phyloP scores from a whole-genome alignment of 2,888 invertebrate genomes.

The Pterostichus madidus region DNA sequence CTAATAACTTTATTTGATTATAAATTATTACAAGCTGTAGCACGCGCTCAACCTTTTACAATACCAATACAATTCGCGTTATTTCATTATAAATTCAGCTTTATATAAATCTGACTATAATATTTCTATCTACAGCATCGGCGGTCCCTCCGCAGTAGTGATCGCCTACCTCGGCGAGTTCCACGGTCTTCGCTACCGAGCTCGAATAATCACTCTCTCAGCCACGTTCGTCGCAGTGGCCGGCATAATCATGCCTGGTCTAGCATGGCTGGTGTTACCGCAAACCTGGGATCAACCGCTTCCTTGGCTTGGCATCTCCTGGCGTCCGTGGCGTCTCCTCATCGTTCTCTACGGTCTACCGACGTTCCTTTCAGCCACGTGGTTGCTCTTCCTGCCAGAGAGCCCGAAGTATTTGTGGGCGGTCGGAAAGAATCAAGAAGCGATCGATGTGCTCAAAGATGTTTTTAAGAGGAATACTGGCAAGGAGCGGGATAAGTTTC shows the following conservation, averaged over 20 bases:
- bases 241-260: conserved; percentile 74
- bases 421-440: conserved; percentile 73
- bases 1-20: too few species aligned
- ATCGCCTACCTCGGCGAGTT: conserved; percentile 80
- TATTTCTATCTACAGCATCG: conserved; percentile 71
- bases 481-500: conserved; percentile 72
- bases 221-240: conserved; percentile 75
- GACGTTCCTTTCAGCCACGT: conserved; percentile 72
- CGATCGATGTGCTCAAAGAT: conserved; percentile 72
- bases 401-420: conserved; percentile 76
- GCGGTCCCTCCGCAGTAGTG: conserved; percentile 78
- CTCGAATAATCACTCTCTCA: conserved; percentile 76
- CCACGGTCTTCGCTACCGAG: conserved; percentile 76
- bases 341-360: conserved; percentile 74
- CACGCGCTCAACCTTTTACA: too few species aligned
- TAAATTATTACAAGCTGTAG: too few species aligned
- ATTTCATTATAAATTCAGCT: too few species aligned
- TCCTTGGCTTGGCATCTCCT: conserved; percentile 76
- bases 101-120: too few species aligned
- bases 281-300: conserved; percentile 75
- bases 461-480: conserved; percentile 75
- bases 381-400: conserved; percentile 74
- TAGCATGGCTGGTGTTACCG: conserved; percentile 75
- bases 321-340: conserved; percentile 75
- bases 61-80: too few species aligned